Evolutionary conservation across 2,797 vertebrate genomes (phyloP).

Genomic region (Pseudochirops cupreus): DNA sequence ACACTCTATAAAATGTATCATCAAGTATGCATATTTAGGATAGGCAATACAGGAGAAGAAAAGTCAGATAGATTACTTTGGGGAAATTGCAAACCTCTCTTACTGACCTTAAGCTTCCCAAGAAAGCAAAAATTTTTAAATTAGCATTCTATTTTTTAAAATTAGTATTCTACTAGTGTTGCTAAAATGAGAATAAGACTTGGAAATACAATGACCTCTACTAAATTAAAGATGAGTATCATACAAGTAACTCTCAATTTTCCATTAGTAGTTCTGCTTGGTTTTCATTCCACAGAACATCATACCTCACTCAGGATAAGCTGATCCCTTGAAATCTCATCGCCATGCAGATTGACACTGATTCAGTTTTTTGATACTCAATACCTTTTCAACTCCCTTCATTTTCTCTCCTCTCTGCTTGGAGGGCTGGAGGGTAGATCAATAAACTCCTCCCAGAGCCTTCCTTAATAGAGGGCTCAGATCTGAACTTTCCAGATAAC

Average conservation of each 20-base stretch:
- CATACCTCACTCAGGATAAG: neutral
- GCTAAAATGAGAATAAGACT: neutral
- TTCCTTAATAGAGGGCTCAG: neutral
- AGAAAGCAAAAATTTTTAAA: neutral
- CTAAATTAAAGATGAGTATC: neutral
- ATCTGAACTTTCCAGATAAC: neutral
- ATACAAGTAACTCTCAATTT: neutral
- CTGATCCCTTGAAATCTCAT: neutral
- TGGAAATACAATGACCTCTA: neutral
- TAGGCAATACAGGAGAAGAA: neutral
- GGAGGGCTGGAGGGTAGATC: neutral
- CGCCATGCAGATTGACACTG: neutral
- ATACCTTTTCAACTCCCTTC: neutral
- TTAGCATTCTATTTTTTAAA: neutral
- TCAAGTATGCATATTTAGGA: neutral
- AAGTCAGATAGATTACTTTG: neutral
- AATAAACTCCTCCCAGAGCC: neutral
- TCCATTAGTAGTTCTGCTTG: neutral
- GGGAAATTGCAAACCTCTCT: neutral
- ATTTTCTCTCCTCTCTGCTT: neutral
- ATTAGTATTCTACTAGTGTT: neutral
- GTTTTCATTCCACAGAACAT: neutral
- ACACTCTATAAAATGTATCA: neutral
- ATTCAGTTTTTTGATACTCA: neutral
- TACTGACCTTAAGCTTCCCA: neutral